Percentiles rank a stretch among this genome's conserved stretches.
phyloP scores from a whole-genome alignment of 1,140 invertebrate species.

The Fopius arisanus region DNA sequence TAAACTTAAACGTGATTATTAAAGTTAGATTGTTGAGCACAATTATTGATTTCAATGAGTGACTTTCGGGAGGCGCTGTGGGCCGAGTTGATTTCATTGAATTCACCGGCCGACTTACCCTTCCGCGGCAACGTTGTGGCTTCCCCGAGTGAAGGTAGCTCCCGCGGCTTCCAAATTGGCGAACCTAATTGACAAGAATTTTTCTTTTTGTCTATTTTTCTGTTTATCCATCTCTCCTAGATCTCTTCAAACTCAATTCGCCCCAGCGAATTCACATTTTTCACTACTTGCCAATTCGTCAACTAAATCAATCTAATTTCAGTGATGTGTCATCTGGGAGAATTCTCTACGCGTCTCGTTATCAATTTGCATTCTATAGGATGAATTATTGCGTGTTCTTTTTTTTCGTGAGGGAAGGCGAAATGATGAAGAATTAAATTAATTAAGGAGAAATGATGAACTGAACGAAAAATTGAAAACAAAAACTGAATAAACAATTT shows the following conservation, averaged over 20 bases:
- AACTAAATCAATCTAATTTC: conserved; percentile 1
- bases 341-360: background rate
- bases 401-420: background rate
- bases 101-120: conserved; percentile 62
- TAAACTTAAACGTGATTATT: conserved; percentile 63
- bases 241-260: background rate
- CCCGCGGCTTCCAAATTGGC: conserved; percentile 63
- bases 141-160: conserved; percentile 61
- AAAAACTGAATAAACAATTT: background rate
- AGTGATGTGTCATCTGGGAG: background rate
- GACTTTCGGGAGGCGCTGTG: conserved; percentile 64
- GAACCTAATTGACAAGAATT: conserved; percentile 52
- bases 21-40: conserved; percentile 64
- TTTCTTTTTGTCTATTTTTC: conserved; percentile 24
- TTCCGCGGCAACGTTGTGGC: conserved; percentile 64
- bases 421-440: background rate
- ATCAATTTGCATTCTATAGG: background rate
- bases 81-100: conserved; percentile 59
- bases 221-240: background rate
- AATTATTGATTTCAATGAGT: conserved; percentile 64
- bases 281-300: background rate
- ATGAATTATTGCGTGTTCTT: background rate
- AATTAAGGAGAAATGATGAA: background rate
- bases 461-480: background rate
- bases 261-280: background rate